These are phyloP conservation scores for Equus quagga DNA, from an alignment of 2,113 vertebrate species.

Conservation along the genomic window DNA sequence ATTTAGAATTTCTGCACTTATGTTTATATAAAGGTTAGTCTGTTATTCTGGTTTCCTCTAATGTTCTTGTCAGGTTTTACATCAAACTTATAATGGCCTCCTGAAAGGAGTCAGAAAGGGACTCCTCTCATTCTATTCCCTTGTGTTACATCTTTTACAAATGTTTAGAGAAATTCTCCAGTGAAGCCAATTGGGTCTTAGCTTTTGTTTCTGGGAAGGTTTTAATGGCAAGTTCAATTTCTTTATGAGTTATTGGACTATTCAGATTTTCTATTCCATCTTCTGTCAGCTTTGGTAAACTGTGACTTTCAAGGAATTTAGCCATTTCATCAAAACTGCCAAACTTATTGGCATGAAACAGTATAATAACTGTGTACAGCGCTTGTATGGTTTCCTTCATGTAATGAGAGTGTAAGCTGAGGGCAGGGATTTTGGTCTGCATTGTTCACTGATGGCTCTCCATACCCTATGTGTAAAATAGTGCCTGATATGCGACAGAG, in stretches of 20 bases:
- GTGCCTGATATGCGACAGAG: not conserved
- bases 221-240: not conserved
- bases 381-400: not conserved
- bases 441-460: not conserved
- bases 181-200: not conserved
- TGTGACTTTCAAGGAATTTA: not conserved
- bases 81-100: not conserved
- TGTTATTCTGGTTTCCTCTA: not conserved
- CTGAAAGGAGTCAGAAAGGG: not conserved
- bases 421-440: not conserved
- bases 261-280: not conserved
- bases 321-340: not conserved
- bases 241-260: not conserved
- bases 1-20: not conserved
- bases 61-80: not conserved
- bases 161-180: not conserved
- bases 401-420: not conserved
- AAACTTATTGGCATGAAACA: not conserved
- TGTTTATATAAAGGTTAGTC: not conserved
- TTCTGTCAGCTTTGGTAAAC: not conserved
- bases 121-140: not conserved
- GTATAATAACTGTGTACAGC: not conserved
- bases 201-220: not conserved
- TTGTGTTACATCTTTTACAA: not conserved
- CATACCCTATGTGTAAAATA: not conserved